A percentile compares a stretch with the other conserved stretches of the same genome.
Conservation (phyloP, 2,797 vertebrate species). For the Cacajao melanocephalus region DNA sequence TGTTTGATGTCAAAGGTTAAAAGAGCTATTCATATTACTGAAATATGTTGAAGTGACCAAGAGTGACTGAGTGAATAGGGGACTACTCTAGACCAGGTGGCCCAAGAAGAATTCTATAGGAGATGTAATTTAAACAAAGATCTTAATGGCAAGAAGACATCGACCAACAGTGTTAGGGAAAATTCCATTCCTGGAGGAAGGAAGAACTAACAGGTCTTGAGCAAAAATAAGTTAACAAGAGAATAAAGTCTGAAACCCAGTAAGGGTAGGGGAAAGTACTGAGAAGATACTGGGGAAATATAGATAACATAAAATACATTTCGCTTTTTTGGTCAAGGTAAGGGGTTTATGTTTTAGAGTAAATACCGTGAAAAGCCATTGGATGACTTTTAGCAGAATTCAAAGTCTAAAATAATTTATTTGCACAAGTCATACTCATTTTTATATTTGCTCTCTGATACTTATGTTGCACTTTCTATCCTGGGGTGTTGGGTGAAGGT, state of each 20-base stretch:
- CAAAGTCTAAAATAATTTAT: neutral
- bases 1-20: neutral
- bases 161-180: neutral
- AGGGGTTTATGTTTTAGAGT: neutral
- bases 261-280: fast-evolving
- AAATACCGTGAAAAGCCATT: neutral
- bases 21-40: neutral
- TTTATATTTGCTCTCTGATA: neutral
- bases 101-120: neutral
- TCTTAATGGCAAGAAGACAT: neutral
- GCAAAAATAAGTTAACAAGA: neutral
- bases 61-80: neutral
- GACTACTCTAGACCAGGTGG: neutral
- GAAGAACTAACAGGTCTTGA: neutral
- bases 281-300: neutral
- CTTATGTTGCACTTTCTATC: neutral
- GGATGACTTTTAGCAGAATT: neutral
- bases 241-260: neutral
- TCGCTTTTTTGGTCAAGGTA: neutral
- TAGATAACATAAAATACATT: no score
- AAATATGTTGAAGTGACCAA: neutral
- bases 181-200: neutral
- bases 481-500: no score
- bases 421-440: neutral
- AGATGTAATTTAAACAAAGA: neutral